Evolutionary conservation across 2,888 invertebrate species (phyloP), one percentile per base, ranked within the genome.

Genomic region (Archips xylosteana): DNA sequence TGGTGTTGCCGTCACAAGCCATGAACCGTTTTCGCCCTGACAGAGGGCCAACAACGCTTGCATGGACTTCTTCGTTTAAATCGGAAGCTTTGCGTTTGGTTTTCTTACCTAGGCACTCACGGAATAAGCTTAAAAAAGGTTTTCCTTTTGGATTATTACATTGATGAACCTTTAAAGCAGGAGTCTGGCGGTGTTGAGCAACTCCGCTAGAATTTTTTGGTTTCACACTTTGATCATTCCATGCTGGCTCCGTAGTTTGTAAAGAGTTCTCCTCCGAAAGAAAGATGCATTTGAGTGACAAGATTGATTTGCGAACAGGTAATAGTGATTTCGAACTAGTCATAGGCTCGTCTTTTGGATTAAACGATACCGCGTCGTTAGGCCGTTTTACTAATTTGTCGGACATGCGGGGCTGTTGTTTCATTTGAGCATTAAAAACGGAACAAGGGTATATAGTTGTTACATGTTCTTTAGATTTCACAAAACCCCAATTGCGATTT

Each of bases 21-120:
- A 57, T 57, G 3, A 23, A 57, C 57, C 57, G 57, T 12, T 57
- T 57, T 10, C 57, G 57, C 3, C 57, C 57, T 1, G 57, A 32
- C 4, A 12, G 32, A 32, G 32, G 57, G 57, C 32, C 32, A 32
- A 57, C 6, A 12, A 4, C 4, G 10, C 12, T 57, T 57, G 23
- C 57, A 3, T 57, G 57, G 32, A 3, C 8, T 36, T 36, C n/a
- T 9, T 34, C 36, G 36, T n/a, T 36, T 60, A 36, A 36, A 60
- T 60, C 60, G 13, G 42, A 49, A 34, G 49, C 23, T 67, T 76
- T 79, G 77, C 70, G 47, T 76, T 75, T 76, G 57, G 13, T 23
- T 69, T 79, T 78, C 49, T 76, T 79, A 76, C 79, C 76, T 74
- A 84, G 75, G 78, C 85, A 85, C 79, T 82, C 83, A 66, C 77